Percentiles rank a stretch among this genome's conserved stretches.
Conservation (phyloP, 92 coral and sea anemone species). For the Hydrozoanthus gracilis region DNA sequence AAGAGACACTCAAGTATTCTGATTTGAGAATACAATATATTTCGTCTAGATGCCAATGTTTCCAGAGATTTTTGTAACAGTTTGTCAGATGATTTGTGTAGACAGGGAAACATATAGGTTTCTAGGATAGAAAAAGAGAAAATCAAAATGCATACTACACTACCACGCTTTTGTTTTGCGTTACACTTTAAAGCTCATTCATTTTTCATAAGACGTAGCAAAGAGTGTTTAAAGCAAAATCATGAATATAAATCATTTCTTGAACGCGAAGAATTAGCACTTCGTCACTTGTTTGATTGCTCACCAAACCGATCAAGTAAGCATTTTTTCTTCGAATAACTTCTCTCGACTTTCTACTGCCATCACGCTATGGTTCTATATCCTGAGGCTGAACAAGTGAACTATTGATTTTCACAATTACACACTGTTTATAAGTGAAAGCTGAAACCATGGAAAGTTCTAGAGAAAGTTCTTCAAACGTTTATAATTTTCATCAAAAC, state of each 20-base stretch:
- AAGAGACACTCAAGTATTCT: too few relatives aligned
- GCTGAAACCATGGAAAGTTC: not conserved
- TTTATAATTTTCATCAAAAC: too few relatives aligned
- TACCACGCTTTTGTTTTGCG: not conserved
- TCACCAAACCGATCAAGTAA: not conserved
- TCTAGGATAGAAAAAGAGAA: not conserved
- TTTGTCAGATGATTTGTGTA: too few relatives aligned
- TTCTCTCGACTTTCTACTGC: too few relatives aligned
- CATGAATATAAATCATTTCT: not conserved
- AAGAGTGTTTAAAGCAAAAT: not conserved
- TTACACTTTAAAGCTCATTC: not conserved
- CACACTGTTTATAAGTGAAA: not conserved
- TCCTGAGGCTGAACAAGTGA: conserved; percentile 7
- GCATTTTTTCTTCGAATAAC: not conserved
- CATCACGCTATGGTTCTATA: too few relatives aligned
- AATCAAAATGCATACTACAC: not conserved
- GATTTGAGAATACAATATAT: too few relatives aligned
- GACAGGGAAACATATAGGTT: not conserved
- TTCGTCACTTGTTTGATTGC: not conserved
- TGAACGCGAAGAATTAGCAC: not conserved
- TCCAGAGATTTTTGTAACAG: too few relatives aligned
- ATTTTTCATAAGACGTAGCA: conserved; percentile 28
- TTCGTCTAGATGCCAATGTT: too few relatives aligned
- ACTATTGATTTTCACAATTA: not conserved
- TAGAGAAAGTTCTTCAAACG: not conserved